Percentiles rank a stretch among this genome's conserved stretches.
Evolutionary conservation across 2,797 vertebrate species (phyloP).

Genomic region (Bufotes viridis): DNA sequence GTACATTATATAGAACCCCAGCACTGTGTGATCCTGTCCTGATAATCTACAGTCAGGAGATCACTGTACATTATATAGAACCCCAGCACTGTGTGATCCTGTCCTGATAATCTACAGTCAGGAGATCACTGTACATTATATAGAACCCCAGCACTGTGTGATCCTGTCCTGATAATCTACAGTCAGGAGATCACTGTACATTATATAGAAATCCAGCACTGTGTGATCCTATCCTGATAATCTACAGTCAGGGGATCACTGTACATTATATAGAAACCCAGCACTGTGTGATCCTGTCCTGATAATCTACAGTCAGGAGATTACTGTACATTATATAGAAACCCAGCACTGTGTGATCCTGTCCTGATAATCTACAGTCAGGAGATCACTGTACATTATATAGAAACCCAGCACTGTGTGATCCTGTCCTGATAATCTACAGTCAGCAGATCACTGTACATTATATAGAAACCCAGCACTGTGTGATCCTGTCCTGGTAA

Average conservation of each 20-base stretch:
- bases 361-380: neutral
- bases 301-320: neutral
- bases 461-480: neutral
- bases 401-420: neutral
- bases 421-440: neutral
- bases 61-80: too few species aligned
- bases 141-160: neutral
- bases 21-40: conserved; percentile 4
- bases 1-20: too few species aligned
- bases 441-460: neutral
- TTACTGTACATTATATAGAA: too few species aligned
- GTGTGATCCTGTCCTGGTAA: neutral
- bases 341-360: neutral
- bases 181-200: neutral
- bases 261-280: neutral
- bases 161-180: conserved; percentile 1
- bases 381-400: neutral
- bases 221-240: conserved; percentile 2
- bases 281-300: conserved; percentile 16
- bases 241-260: neutral
- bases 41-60: neutral
- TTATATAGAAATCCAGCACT: neutral
- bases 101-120: neutral
- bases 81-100: neutral
- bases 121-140: neutral